Evolutionary conservation across 1,140 invertebrate genomes (phyloP).

Genomic region (Eufriesea mexicana): DNA sequence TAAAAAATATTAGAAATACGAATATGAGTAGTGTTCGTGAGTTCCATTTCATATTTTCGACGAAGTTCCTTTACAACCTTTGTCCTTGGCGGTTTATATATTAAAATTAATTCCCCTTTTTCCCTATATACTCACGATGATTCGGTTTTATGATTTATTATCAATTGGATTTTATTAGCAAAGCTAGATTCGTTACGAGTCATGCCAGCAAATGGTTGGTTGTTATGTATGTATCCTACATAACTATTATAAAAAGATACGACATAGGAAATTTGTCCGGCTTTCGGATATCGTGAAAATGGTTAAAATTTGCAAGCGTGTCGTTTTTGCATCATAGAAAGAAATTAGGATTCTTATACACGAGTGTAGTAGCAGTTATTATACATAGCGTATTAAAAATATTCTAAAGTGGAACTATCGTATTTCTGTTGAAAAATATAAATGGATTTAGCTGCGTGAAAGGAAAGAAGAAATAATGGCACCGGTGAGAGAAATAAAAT

Average conservation of each 20-base stretch:
- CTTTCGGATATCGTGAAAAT: neutral
- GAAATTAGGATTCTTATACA: neutral
- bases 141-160: neutral
- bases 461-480: neutral
- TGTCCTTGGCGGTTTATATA: neutral
- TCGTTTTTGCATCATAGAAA: neutral
- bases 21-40: slow-evolving; percentile 6
- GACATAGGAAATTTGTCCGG: neutral
- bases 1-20: slow-evolving; percentile 12
- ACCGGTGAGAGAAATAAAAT: neutral
- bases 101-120: neutral
- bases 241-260: neutral
- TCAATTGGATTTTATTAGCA: neutral
- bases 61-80: neutral
- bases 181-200: neutral
- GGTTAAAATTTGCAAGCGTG: neutral
- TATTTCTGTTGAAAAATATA: neutral
- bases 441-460: neutral
- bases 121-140: neutral
- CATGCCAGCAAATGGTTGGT: neutral
- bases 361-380: neutral
- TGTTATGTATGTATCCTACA: neutral
- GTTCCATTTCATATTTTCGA: neutral
- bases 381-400: neutral
- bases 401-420: neutral